phyloP scores from a whole-genome alignment of 2,888 invertebrate species.

The Automeris io region DNA sequence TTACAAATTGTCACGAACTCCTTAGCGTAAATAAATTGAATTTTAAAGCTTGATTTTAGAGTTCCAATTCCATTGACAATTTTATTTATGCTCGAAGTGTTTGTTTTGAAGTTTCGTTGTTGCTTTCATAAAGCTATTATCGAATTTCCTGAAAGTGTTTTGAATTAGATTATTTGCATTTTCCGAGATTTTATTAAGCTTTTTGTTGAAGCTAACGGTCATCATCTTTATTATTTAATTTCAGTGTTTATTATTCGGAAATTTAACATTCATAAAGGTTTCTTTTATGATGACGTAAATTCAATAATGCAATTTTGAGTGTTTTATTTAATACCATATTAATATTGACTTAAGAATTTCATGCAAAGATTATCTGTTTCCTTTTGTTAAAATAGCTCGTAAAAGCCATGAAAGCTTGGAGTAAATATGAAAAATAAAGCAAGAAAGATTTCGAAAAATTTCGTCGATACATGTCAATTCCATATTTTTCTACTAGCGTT shows the following conservation, averaged over 20 bases:
- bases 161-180: constrained; percentile 65
- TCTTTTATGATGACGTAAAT: no score
- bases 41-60: constrained; percentile 11
- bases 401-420: no score
- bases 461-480: no score
- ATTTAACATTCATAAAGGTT: no score
- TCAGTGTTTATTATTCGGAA: constrained; percentile 1
- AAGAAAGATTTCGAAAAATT: no score
- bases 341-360: no score
- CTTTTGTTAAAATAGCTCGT: no score
- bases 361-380: no score
- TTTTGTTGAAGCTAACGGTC: constrained; percentile 43
- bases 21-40: constrained; percentile 14
- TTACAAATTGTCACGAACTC: constrained; percentile 43
- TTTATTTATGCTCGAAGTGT: constrained; percentile 15
- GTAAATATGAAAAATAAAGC: no score
- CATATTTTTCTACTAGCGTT: no score
- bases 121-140: constrained; percentile 57
- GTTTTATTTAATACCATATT: no score
- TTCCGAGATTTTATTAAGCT: constrained; percentile 56
- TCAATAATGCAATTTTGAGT: no score
- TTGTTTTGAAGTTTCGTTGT: constrained; percentile 53
- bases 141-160: constrained; percentile 54
- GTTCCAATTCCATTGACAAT: neutral
- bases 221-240: constrained; percentile 1